phyloP scores from a whole-genome alignment of 2,797 vertebrate genomes.

The Lutjanus argentimaculatus region DNA sequence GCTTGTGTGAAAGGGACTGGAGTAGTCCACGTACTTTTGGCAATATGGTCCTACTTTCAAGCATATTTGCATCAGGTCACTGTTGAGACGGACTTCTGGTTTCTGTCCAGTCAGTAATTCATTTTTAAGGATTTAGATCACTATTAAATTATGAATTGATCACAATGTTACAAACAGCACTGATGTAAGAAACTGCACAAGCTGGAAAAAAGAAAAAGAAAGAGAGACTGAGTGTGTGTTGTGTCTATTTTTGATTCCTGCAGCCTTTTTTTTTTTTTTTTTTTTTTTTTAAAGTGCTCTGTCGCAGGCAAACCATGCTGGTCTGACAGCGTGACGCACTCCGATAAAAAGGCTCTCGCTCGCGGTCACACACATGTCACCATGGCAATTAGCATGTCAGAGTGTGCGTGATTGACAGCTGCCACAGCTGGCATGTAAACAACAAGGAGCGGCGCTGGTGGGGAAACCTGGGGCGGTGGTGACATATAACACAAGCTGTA shows the following conservation, averaged over 20 bases:
- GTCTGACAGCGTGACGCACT: constrained; percentile 63
- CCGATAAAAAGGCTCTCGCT: constrained; percentile 69
- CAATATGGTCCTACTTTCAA: neutral
- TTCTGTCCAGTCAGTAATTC: neutral
- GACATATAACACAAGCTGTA: constrained; percentile 18
- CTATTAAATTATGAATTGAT: constrained; percentile 14
- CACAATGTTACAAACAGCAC: neutral
- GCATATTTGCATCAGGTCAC: no score
- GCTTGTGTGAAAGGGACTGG: no score
- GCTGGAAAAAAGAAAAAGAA: neutral
- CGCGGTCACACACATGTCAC: constrained; percentile 68
- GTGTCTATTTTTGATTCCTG: constrained; percentile 48
- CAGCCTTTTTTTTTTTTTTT: neutral
- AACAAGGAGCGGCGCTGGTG: constrained; percentile 16
- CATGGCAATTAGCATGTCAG: constrained; percentile 75
- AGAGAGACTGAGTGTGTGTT: constrained; percentile 8
- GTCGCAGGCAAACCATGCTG: constrained; percentile 46
- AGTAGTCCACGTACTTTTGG: constrained; percentile 5
- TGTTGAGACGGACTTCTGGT: neutral
- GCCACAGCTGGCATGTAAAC: constrained; percentile 68
- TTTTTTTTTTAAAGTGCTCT: constrained; percentile 9
- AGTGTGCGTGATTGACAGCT: constrained; percentile 74
- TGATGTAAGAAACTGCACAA: neutral
- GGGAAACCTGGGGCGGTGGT: constrained; percentile 25
- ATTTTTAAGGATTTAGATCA: neutral